These are phyloP conservation scores for Cololabis saira DNA, from an alignment of 2,113 vertebrate genomes.

Conservation along the genomic window DNA sequence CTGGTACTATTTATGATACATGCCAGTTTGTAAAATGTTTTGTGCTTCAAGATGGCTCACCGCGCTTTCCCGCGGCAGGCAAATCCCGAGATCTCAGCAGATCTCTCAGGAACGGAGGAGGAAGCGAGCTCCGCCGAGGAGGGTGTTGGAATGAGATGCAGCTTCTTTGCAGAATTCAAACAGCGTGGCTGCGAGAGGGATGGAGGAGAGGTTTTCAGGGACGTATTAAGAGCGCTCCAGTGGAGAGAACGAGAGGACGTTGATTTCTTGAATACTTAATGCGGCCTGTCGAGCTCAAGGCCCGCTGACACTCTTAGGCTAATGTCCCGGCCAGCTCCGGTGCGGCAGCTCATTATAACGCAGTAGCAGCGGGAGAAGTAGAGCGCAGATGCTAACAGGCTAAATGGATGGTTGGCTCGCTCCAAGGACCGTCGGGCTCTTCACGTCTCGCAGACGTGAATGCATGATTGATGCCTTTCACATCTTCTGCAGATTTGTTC, in stretches of 20 bases:
- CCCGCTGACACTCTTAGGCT: slow-evolving; percentile 64
- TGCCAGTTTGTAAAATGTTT: slow-evolving; percentile 54
- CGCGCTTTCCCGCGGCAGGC: slow-evolving; percentile 6
- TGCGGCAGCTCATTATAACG: slow-evolving; percentile 52
- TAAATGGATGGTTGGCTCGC: slow-evolving; percentile 40
- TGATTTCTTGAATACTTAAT: slow-evolving; percentile 62
- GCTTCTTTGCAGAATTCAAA: slow-evolving; percentile 28
- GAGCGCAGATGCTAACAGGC: slow-evolving; percentile 49
- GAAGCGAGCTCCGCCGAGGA: neutral
- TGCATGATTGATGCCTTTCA: slow-evolving; percentile 49
- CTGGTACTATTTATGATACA: slow-evolving; percentile 58
- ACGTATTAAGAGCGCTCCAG: slow-evolving; percentile 8
- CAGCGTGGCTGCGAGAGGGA: slow-evolving; percentile 22
- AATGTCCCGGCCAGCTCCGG: slow-evolving; percentile 47
- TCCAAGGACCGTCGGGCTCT: slow-evolving; percentile 23
- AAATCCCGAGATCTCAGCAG: slow-evolving; percentile 8
- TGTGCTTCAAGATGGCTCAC: slow-evolving; percentile 21
- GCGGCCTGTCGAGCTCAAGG: slow-evolving; percentile 50
- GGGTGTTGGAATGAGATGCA: slow-evolving; percentile 24
- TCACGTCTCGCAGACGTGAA: slow-evolving; percentile 46
- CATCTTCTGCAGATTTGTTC: neutral
- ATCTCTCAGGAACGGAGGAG: neutral
- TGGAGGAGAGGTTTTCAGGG: slow-evolving; percentile 38
- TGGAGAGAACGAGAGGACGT: slow-evolving; percentile 37
- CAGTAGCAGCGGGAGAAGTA: slow-evolving; percentile 39